Evolutionary conservation across 2,113 vertebrate species (phyloP), one percentile per base, ranked within the genome.

Genomic region (Pollimyrus isidori): DNA sequence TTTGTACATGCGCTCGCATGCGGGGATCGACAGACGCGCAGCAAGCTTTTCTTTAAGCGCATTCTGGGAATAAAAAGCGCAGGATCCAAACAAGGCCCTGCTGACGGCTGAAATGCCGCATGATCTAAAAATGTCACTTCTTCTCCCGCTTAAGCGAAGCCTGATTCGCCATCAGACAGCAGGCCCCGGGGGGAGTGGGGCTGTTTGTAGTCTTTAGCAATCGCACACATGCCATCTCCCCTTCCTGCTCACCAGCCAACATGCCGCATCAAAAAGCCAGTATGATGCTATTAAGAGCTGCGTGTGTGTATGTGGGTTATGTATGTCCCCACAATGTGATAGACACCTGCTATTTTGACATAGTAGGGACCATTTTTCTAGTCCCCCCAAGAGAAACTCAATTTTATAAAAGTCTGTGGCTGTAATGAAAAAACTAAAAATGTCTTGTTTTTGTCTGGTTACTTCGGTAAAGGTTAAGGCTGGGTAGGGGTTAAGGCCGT

Each of bases 161-260:
- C 69, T 76, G 69, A 39, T 76, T 76, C 17, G 35, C 15, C 39
- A 11, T 42, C 17, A 46, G 82, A 10, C 82, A 19, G 17, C 42
- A 3, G 42, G 45, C 21, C 30, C 7, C 7, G 2, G 62, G 13
- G 11, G 69, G 69, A 5, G 42, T 45, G 7, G 7, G 58, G 7
- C 9, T 48, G 19, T 49, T 26, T 26, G 62, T 89, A 21, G 21
- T 10, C n/a, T 17, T 46, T 39, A 39, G 53, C 52, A 65, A 39
- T 65, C 17, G 7, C 7, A 46, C 52, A 58, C 35, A 46, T 42
- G 35, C 42, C 53, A 30, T 92, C 92, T 92, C 92, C 91, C 86
- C 87, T 48, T 48, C 21, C 58, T 46, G 26, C 58, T 48, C 62
- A 30, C 46, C 35, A 19, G 73, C 35, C 35, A 76, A 76, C 4